Base-by-base conservation (phyloP, 2,113 vertebrate genomes). In the Emberiza fucata region DNA sequence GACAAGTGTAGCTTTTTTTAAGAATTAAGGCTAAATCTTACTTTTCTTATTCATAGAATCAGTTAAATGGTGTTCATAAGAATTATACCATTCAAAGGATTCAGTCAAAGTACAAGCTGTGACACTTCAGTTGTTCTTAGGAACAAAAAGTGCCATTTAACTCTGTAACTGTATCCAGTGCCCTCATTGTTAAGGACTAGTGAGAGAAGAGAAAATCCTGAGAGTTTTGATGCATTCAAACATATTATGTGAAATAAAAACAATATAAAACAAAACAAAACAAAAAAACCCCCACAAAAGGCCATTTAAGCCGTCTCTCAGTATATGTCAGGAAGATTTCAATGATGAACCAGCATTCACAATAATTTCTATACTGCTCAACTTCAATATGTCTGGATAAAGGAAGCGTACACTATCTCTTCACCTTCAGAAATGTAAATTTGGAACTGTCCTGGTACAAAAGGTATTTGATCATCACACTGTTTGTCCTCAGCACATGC, bases 361-460 rank as follows among this genome's bases (percentile, higher is more conserved):
- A 45, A 29, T 69, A 14, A 57, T 61, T 91, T 76, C 73, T 68
- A 39, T 22, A 69, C 44, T 64, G 40, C 44, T 89, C 39, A 70
- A 29, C 21, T 69, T 80, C 63, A 81, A 16, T 27, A 57, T 1
- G 2, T 33, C 47, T 8, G 51, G 29, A 78, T 44, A 75, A 88
- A 77, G 45, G 37, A 95, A 91, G n/a, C 1, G 1, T n/a, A 60
- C 44, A 88, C 0, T 10, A 51, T 44, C n/a, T 70, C 72, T 90
- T 88, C 76, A 60, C 44, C 80, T 68, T 91, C 81, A 81, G 51
- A 95, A 78, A 92, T 71, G 83, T 65, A 92, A 78, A 87, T 85
- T 45, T 92, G 50, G 14, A 91, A 47, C 57, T 72, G 51, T 39
- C 66, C 90, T 54, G 45, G 37, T 72, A 73, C 57, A 33, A 92